These are phyloP conservation scores for Mirounga angustirostris DNA, from an alignment of 2,113 vertebrate species.

Conservation along the genomic window DNA sequence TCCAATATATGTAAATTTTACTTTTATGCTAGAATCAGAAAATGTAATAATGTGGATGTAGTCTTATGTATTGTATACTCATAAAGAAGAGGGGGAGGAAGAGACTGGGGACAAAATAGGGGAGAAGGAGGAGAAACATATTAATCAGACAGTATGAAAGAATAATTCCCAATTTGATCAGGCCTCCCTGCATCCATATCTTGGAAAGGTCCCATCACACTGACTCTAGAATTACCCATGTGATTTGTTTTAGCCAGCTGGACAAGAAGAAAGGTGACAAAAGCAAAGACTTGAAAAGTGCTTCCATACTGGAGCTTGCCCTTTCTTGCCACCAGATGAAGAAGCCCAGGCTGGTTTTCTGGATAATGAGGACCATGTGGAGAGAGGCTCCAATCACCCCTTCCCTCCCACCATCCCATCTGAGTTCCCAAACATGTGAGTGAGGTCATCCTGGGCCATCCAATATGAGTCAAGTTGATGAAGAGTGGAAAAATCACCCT, in stretches of 20 bases:
- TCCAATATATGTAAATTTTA: not conserved
- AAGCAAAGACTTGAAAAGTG: not conserved
- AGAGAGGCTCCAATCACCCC: not conserved
- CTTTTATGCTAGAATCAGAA: not conserved
- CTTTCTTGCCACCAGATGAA: not conserved
- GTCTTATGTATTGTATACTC: not conserved
- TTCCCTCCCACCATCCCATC: not conserved
- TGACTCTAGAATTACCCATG: not conserved
- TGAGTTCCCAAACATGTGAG: not conserved
- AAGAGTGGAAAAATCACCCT: not conserved
- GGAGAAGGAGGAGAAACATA: not conserved
- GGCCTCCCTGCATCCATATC: not conserved
- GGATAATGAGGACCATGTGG: not conserved
- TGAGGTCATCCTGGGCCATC: not conserved
- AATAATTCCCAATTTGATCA: not conserved
- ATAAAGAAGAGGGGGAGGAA: not conserved
- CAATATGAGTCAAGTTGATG: not conserved
- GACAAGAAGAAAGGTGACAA: not conserved
- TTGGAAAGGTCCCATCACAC: not conserved
- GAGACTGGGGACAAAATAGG: not conserved
- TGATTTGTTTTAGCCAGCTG: not conserved
- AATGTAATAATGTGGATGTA: not conserved
- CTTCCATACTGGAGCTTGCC: fast-evolving
- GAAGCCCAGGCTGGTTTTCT: not conserved
- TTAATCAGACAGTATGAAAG: not conserved